A percentile compares a stretch with the other conserved stretches of the same genome.
These are phyloP conservation scores for Nannoperca obscura DNA, from an alignment of 2,797 vertebrate species.

Conservation along the genomic window DNA sequence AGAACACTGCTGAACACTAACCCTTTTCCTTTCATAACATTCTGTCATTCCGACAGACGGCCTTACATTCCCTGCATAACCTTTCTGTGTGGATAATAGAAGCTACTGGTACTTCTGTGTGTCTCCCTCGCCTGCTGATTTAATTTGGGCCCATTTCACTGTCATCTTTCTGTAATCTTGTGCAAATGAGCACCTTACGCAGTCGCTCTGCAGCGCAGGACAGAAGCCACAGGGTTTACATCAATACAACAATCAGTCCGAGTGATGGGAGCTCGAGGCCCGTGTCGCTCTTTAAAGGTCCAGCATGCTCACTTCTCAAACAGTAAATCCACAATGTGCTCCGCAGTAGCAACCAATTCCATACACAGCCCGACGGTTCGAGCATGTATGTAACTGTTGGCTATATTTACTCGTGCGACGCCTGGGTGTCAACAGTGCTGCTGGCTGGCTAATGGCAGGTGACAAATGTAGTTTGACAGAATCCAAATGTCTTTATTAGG, in stretches of 20 bases:
- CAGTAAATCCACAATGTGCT: constrained; percentile 42
- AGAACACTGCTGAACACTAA: constrained; percentile 47
- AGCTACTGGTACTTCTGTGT: constrained; percentile 34
- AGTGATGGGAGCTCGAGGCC: constrained; percentile 29
- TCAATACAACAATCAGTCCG: constrained; percentile 36
- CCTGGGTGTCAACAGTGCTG: constrained; percentile 24
- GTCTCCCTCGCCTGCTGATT: constrained; percentile 67
- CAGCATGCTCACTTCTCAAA: constrained; percentile 30
- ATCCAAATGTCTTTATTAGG: constrained; percentile 77
- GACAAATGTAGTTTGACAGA: constrained; percentile 85
- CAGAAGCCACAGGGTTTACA: constrained; percentile 49
- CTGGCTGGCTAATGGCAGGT: constrained; percentile 80
- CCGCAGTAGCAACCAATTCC: constrained; percentile 50
- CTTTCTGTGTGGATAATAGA: constrained; percentile 62
- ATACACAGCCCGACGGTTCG: constrained; percentile 4
- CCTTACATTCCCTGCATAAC: constrained; percentile 56
- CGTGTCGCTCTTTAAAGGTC: constrained; percentile 1
- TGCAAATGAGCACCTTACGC: constrained; percentile 30
- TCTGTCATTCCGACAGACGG: constrained; percentile 49
- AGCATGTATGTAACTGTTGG: constrained; percentile 38
- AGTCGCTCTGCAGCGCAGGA: background rate
- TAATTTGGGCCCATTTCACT: constrained; percentile 61
- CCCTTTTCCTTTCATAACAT: constrained; percentile 58
- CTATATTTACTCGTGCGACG: constrained; percentile 54
- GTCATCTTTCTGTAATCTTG: constrained; percentile 50